Evolutionary conservation across 2,113 vertebrate genomes (phyloP).

Genomic region (Scomber japonicus): DNA sequence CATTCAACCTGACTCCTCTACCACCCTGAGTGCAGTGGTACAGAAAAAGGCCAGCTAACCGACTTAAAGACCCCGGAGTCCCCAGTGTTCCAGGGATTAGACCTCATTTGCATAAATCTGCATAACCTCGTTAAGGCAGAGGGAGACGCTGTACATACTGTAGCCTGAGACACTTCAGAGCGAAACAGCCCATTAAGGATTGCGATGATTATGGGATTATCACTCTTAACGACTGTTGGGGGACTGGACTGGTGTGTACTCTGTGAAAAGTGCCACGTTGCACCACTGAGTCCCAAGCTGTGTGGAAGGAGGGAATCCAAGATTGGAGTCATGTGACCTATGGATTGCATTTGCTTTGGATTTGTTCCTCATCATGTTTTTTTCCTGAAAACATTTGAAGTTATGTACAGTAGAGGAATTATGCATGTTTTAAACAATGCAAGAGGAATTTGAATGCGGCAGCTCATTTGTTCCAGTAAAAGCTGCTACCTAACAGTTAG

Average conservation of each 20-base stretch:
- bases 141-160: constrained; percentile 57
- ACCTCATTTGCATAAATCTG: constrained; percentile 78
- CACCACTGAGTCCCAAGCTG: constrained; percentile 19
- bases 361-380: constrained; percentile 5
- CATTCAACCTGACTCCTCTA: constrained; percentile 21
- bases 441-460: not conserved
- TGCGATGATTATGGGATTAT: constrained; percentile 78
- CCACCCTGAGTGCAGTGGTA: constrained; percentile 10
- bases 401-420: not conserved
- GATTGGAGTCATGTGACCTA: constrained; percentile 41
- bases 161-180: constrained; percentile 67
- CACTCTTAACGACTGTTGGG: constrained; percentile 63
- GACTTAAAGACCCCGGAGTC: constrained; percentile 45
- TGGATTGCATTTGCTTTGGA: not conserved
- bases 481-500: not conserved
- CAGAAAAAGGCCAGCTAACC: constrained; percentile 52
- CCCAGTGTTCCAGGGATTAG: constrained; percentile 59
- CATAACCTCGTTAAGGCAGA: constrained; percentile 73
- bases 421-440: not conserved
- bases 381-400: not conserved
- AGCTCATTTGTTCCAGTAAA: not conserved
- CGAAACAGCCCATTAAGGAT: constrained; percentile 73
- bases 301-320: not conserved
- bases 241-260: constrained; percentile 31
- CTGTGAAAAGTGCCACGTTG: constrained; percentile 44